Percentiles rank a stretch among this genome's conserved stretches.
These are phyloP conservation scores for Spisula subtruncata DNA, from an alignment of 2,888 invertebrate species.

Conservation along the genomic window DNA sequence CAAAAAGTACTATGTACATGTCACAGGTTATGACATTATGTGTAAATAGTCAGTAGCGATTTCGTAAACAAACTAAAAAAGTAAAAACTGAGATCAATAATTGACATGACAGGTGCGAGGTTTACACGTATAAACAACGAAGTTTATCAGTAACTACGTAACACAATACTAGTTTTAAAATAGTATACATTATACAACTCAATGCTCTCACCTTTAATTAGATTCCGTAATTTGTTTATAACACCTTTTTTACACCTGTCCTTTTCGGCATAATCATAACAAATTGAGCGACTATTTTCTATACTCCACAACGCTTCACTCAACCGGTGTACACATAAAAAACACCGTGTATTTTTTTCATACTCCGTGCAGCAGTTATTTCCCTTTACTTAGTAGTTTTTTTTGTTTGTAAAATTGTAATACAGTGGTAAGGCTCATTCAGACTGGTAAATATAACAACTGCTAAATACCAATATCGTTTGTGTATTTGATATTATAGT, in stretches of 20 bases:
- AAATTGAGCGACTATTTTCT: no score
- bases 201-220: background rate
- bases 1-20: background rate
- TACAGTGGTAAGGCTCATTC: no score
- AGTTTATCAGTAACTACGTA: background rate
- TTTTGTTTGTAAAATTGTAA: no score
- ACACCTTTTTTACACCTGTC: background rate
- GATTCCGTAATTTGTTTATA: background rate
- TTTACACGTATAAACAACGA: background rate
- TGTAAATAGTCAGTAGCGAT: conserved; percentile 14
- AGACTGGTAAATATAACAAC: no score
- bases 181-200: background rate
- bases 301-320: no score
- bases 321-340: no score
- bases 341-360: no score
- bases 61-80: background rate
- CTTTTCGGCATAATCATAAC: background rate
- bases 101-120: background rate
- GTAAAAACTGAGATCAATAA: background rate
- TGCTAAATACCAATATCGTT: no score
- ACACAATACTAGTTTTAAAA: background rate
- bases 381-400: no score
- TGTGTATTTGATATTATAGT: no score
- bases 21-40: background rate
- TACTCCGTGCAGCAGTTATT: no score